Conservation (phyloP, 2,888 invertebrate genomes). For the Coecobrya sp. region DNA sequence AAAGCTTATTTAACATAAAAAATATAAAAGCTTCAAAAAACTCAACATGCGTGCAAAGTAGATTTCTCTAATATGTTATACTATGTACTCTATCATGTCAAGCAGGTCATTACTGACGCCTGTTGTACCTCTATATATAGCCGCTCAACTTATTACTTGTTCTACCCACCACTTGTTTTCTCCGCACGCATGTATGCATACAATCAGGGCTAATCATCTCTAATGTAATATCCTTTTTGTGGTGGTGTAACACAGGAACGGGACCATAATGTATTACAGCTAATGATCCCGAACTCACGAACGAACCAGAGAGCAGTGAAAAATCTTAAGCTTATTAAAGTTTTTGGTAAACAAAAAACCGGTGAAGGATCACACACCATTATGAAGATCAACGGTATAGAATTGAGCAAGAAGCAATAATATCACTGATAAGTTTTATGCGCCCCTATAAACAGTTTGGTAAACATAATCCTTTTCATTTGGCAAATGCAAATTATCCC, state of each 20-base stretch:
- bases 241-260: constrained; percentile 10
- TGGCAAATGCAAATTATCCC: background rate
- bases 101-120: constrained; percentile 55
- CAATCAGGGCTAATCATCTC: constrained; percentile 11
- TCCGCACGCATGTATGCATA: constrained; percentile 27
- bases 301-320: background rate
- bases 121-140: constrained; percentile 7
- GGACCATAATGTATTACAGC: background rate
- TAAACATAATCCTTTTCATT: background rate
- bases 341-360: background rate
- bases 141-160: background rate
- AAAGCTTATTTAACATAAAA: background rate
- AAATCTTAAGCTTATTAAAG: constrained; percentile 11
- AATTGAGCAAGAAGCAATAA: too few species aligned
- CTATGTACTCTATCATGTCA: constrained; percentile 20
- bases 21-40: background rate
- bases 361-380: background rate
- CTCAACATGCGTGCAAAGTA: background rate
- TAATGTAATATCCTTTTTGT: constrained; percentile 46
- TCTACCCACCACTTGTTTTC: background rate
- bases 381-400: too few species aligned
- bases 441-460: background rate
- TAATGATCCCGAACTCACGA: constrained; percentile 9
- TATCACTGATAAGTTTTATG: too few species aligned
- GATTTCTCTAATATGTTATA: background rate